Conservation (phyloP, 2,888 invertebrate species). For the Strigamia crassipes region DNA sequence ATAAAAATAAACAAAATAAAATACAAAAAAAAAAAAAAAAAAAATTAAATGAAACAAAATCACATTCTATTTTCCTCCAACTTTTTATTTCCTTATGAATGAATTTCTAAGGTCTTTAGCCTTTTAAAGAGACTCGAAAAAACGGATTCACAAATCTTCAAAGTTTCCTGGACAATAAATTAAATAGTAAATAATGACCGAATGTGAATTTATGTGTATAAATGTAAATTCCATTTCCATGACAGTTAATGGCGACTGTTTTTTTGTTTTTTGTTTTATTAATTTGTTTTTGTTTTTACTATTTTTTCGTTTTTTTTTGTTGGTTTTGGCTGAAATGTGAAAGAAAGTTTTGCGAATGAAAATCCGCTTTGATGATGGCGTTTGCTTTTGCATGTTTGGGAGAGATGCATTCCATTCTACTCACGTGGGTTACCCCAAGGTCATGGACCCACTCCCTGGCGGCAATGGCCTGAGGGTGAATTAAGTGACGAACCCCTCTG, state of each 20-base stretch:
- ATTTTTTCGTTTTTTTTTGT: background rate
- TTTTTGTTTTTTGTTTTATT: background rate
- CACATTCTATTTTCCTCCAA: background rate
- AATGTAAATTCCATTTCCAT: no score
- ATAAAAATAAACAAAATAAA: no score
- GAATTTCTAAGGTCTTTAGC: conserved; percentile 10
- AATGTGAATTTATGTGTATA: background rate
- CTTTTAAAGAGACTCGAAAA: background rate
- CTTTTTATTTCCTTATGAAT: conserved; percentile 25
- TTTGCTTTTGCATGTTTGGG: conserved; percentile 2
- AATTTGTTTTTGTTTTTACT: no score
- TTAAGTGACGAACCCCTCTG: background rate
- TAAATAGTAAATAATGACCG: background rate
- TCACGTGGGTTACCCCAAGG: conserved; percentile 31
- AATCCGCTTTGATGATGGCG: background rate
- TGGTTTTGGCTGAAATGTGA: background rate
- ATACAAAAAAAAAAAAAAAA: no score
- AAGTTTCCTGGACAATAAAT: conserved; percentile 24
- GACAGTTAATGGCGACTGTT: no score
- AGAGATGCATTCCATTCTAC: background rate
- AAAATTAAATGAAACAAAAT: no score
- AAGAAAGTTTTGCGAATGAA: background rate
- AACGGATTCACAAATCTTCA: background rate
- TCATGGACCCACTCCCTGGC: conserved; percentile 34
- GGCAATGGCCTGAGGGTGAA: conserved; percentile 24